phyloP scores from a whole-genome alignment of 1,140 invertebrate species.

The Heliothis virescens region DNA sequence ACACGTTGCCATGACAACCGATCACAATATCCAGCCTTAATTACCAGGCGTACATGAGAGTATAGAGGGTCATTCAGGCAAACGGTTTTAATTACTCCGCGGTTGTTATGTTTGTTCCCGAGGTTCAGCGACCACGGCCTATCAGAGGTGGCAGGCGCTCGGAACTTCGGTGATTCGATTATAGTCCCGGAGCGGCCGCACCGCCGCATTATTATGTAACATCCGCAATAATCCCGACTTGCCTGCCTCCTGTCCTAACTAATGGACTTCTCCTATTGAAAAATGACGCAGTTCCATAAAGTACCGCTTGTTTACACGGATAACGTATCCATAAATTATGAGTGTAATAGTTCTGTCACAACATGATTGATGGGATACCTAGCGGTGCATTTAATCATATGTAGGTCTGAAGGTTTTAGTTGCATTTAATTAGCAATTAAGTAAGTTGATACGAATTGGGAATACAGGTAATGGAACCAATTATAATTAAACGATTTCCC shows the following conservation, averaged over 20 bases:
- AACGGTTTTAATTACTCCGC: slow-evolving; percentile 16
- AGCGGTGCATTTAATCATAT: background rate
- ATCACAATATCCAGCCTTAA: no score
- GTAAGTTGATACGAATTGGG: background rate
- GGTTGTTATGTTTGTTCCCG: background rate
- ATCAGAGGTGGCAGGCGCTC: slow-evolving; percentile 1
- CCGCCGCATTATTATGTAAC: slow-evolving; percentile 73
- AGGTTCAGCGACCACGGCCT: background rate
- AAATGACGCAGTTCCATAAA: slow-evolving; percentile 24
- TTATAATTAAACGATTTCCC: slow-evolving; percentile 10
- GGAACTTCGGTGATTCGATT: slow-evolving; percentile 58
- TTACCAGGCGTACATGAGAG: background rate
- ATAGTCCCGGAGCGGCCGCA: slow-evolving; percentile 43
- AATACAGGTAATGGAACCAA: slow-evolving; percentile 6
- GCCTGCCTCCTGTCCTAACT: slow-evolving; percentile 11
- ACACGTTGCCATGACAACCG: no score
- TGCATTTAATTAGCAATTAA: background rate
- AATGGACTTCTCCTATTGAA: slow-evolving; percentile 31
- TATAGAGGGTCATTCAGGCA: background rate
- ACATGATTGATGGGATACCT: slow-evolving; percentile 2
- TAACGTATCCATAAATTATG: background rate
- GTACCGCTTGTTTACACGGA: background rate
- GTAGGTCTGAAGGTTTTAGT: background rate
- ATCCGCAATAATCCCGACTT: slow-evolving; percentile 53
- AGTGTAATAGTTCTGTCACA: background rate